Conservation (phyloP, 2,888 invertebrate species). For the Maniola hyperantus region DNA sequence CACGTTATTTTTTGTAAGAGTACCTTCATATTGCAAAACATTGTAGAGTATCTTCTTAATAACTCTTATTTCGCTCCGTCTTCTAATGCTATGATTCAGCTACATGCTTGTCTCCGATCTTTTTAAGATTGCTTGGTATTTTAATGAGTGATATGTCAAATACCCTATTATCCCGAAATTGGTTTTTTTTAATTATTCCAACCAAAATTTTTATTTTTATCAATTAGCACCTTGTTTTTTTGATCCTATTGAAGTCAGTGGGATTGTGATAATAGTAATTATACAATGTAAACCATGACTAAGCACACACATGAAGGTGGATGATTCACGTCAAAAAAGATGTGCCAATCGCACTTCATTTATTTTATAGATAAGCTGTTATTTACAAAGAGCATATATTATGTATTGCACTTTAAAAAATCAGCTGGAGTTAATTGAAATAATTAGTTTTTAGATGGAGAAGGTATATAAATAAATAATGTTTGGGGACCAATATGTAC, state of each 20-base stretch:
- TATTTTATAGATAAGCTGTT: constrained; percentile 16
- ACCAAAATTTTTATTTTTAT: constrained; percentile 20
- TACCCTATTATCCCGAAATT: constrained; percentile 11
- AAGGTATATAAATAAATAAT: neutral
- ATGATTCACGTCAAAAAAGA: constrained; percentile 35
- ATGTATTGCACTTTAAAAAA: constrained; percentile 28
- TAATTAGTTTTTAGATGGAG: constrained; percentile 3
- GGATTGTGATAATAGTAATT: constrained; percentile 37
- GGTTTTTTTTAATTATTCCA: constrained; percentile 7
- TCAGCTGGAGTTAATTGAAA: constrained; percentile 10
- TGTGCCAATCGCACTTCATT: constrained; percentile 34
- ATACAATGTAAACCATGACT: constrained; percentile 43
- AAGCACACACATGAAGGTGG: constrained; percentile 44
- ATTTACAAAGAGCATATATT: constrained; percentile 36
- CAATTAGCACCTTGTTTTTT: constrained; percentile 44
- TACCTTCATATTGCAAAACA: too few relatives aligned
- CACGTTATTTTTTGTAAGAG: too few relatives aligned
- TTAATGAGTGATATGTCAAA: constrained; percentile 21
- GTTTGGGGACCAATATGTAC: constrained; percentile 12
- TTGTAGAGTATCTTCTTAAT: too few relatives aligned
- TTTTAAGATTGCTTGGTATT: too few relatives aligned
- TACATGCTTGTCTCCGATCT: too few relatives aligned
- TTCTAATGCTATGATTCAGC: too few relatives aligned
- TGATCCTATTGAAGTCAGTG: constrained; percentile 48
- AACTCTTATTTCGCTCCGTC: too few relatives aligned